Conservation (phyloP, 2,113 vertebrate species). For the Ailurus styani region DNA sequence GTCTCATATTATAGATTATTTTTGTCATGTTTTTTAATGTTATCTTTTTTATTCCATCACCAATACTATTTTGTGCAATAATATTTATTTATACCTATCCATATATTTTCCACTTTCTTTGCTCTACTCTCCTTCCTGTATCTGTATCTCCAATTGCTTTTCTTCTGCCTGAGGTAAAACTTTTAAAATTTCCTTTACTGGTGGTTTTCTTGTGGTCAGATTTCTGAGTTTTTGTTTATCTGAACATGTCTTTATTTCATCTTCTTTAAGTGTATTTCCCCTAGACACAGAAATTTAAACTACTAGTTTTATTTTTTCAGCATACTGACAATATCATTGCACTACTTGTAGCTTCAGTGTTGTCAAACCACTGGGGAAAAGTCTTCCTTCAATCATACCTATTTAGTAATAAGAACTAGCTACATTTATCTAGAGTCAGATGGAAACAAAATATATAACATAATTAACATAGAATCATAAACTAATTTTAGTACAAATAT, state of each 20-base stretch:
- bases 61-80: background rate
- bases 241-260: background rate
- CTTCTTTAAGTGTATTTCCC: background rate
- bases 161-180: background rate
- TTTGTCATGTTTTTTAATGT: background rate
- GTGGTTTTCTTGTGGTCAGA: background rate
- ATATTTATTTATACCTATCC: background rate
- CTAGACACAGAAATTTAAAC: background rate
- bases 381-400: background rate
- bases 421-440: background rate
- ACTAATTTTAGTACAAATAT: background rate
- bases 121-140: background rate
- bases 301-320: background rate
- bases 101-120: background rate
- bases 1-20: background rate
- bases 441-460: background rate
- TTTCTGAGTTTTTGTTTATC: background rate
- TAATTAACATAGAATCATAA: background rate
- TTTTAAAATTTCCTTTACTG: background rate
- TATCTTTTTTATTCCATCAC: background rate
- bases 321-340: background rate
- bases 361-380: background rate
- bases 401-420: background rate
- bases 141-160: background rate
- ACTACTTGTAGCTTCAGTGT: background rate